Evolutionary conservation across 2,797 vertebrate species (phyloP), one percentile per base, ranked within the genome.

Genomic region (Leptodactylus fallax): DNA sequence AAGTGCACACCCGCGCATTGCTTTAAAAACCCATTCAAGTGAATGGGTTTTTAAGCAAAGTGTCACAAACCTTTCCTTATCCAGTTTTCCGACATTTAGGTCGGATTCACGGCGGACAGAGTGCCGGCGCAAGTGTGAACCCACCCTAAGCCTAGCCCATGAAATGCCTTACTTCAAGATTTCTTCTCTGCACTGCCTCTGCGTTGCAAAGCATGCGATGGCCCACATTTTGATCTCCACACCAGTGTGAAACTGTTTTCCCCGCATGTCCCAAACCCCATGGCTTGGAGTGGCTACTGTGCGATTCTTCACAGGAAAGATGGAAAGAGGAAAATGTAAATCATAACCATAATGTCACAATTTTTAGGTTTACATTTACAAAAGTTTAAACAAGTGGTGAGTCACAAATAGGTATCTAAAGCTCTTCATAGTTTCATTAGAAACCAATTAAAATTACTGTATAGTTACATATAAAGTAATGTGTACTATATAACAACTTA

Each of bases 201-300:
- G 98, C 0, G 98, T 99, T 91, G 98, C 98, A 87, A 99, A 99
- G 92, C 98, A 99, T 90, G 98, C 98, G 67, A 99, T 99, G 79
- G 98, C 98, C 98, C 98, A 99, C 98, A 99, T 99, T 94, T 99
- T 99, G 91, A 99, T 99, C 95, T 99, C 98, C 88, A 99, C 98
- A 58, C 98, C 98, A 0, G 98, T 99, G 93, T 99, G 98, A 91
- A 99, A 99, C 90, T 99, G 98, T 90, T 99, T 99, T 76, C 98
- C 98, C 90, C 98, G 91, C 98, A 99, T 99, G 94, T 99, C 98
- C 98, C 98, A 99, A 10, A 99, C 98, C 0, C 98, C 98, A 0
- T 99, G 98, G 93, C 98, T 99, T 60, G 98, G 98, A 14, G 98
- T 99, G 88, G 98, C 98, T 90, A 99, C 98, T 0, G 98, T 99